phyloP scores from a whole-genome alignment of 2,888 invertebrate genomes.

The Orgyia antiqua region DNA sequence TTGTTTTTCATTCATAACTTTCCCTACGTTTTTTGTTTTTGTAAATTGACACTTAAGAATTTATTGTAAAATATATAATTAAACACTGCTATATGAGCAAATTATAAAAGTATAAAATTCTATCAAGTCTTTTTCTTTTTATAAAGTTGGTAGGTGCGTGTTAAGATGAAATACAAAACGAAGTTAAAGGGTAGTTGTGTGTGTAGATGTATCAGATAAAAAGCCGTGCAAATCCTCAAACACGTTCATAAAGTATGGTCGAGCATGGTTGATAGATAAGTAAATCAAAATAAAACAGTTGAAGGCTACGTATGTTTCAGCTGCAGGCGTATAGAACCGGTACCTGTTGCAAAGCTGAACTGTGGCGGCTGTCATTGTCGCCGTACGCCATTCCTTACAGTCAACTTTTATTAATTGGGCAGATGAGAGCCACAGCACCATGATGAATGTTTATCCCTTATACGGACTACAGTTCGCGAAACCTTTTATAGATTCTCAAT shows the following conservation, averaged over 20 bases:
- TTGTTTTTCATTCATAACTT: slow-evolving; percentile 21
- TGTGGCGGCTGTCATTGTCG: slow-evolving; percentile 53
- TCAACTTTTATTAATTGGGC: slow-evolving; percentile 78
- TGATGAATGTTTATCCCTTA: slow-evolving; percentile 73
- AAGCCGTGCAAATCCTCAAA: slow-evolving; percentile 37
- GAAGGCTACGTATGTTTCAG: slow-evolving; percentile 57
- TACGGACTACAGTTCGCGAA: slow-evolving; percentile 70
- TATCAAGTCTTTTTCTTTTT: no score
- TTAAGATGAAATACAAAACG: slow-evolving; percentile 1
- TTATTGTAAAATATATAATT: no score
- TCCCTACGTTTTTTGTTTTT: not conserved
- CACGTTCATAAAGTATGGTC: slow-evolving; percentile 39
- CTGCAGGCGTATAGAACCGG: slow-evolving; percentile 63
- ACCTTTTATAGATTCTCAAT: slow-evolving; percentile 78
- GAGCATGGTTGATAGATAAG: slow-evolving; percentile 54
- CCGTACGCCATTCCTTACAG: slow-evolving; percentile 63
- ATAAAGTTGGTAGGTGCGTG: no score
- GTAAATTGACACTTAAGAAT: no score
- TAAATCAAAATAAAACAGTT: slow-evolving; percentile 74
- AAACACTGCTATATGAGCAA: no score
- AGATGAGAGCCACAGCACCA: slow-evolving; percentile 73
- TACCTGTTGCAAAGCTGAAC: slow-evolving; percentile 33
- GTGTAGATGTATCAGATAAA: slow-evolving; percentile 22
- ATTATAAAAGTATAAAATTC: no score
- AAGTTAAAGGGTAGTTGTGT: slow-evolving; percentile 1